phyloP scores from a whole-genome alignment of 2,888 invertebrate genomes.

The Ochropleura leucogaster region DNA sequence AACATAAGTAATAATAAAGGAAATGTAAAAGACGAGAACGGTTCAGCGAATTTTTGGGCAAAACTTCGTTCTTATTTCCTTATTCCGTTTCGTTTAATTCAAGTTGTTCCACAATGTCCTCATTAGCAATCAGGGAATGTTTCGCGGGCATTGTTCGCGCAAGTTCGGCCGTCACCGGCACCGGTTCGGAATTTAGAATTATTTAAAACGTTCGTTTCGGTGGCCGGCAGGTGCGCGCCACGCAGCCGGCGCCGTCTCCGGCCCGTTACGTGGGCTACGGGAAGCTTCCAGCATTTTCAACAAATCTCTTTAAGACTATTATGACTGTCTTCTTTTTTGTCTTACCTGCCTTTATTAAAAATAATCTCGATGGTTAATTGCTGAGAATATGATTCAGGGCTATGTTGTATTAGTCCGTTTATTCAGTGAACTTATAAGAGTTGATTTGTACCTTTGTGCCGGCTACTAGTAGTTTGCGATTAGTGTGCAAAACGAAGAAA shows the following conservation, averaged over 20 bases:
- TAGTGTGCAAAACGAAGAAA: slow-evolving; percentile 65
- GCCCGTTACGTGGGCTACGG: slow-evolving; percentile 60
- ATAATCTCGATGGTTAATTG: neutral
- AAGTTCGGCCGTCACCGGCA: slow-evolving; percentile 85
- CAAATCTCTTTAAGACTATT: slow-evolving; percentile 73
- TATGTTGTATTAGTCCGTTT: neutral
- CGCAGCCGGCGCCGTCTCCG: slow-evolving; percentile 55
- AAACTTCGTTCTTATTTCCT: slow-evolving; percentile 74
- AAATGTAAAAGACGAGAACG: slow-evolving; percentile 67
- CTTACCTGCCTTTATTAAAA: slow-evolving; percentile 16
- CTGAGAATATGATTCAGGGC: neutral
- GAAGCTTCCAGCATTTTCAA: slow-evolving; percentile 58
- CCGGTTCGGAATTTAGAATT: slow-evolving; percentile 84
- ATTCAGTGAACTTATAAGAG: neutral
- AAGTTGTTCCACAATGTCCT: slow-evolving; percentile 86
- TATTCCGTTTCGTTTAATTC: slow-evolving; percentile 82
- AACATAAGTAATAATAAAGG: slow-evolving; percentile 66
- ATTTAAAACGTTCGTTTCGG: slow-evolving; percentile 80
- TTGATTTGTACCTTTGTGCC: slow-evolving; percentile 6
- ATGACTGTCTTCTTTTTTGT: slow-evolving; percentile 54
- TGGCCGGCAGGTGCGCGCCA: slow-evolving; percentile 78
- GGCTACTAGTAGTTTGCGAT: slow-evolving; percentile 43
- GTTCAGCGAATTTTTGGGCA: slow-evolving; percentile 68
- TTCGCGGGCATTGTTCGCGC: slow-evolving; percentile 83
- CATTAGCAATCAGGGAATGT: slow-evolving; percentile 88